Evolutionary conservation across 2,113 vertebrate species (phyloP).

Genomic region (Thunnus maccoyii): DNA sequence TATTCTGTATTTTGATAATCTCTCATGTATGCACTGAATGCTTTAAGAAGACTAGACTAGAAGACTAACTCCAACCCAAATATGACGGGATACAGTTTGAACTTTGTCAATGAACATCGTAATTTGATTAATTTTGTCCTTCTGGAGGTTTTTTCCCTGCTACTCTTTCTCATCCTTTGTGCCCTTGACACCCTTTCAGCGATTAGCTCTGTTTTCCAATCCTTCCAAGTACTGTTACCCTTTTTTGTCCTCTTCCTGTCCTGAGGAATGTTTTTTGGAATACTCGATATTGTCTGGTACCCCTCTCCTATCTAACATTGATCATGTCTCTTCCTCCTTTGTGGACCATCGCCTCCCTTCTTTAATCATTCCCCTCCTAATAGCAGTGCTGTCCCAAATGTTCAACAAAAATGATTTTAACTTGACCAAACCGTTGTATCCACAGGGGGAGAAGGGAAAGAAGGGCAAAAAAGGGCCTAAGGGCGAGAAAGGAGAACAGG

Average conservation of each 20-base stretch:
- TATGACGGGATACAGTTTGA: constrained; percentile 67
- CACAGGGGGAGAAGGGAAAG: constrained; percentile 99
- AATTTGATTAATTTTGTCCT: constrained; percentile 40
- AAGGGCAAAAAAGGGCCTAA: constrained; percentile 99
- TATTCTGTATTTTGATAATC: neutral
- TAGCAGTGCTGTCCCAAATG: constrained; percentile 60
- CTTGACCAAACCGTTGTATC: constrained; percentile 95
- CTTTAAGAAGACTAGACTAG: neutral
- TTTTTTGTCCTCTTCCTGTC: constrained; percentile 59
- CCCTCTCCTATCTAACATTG: constrained; percentile 76
- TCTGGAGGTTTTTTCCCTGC: constrained; percentile 75
- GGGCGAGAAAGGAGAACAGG: constrained; percentile 99
- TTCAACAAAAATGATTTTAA: constrained; percentile 75
- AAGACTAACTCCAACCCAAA: neutral
- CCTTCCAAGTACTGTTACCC: constrained; percentile 48
- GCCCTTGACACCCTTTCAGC: constrained; percentile 76
- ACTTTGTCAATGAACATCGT: constrained; percentile 11
- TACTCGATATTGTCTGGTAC: constrained; percentile 48
- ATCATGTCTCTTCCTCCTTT: constrained; percentile 49
- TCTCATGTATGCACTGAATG: neutral
- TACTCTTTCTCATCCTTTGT: constrained; percentile 91
- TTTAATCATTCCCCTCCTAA: constrained; percentile 72
- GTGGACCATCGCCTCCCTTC: constrained; percentile 52
- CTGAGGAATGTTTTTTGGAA: constrained; percentile 64
- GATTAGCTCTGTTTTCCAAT: constrained; percentile 53